These are phyloP conservation scores for Chamaedrilus cognettii DNA, from an alignment of 2,888 invertebrate species.

Conservation along the genomic window DNA sequence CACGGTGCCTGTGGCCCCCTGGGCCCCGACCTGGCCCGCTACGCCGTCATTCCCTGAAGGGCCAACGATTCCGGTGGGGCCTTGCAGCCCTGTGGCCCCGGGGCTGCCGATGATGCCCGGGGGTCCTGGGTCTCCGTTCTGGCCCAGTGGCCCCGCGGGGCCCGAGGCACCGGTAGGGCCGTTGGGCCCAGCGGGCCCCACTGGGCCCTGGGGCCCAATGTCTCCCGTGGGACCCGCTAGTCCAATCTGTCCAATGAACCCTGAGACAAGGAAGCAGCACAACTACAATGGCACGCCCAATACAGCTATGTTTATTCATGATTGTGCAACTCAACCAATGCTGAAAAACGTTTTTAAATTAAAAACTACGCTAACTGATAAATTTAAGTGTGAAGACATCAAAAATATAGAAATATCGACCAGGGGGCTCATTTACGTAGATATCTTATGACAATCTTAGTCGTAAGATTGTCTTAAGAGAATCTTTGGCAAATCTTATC, in stretches of 20 bases:
- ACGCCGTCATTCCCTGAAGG: conserved; percentile 17
- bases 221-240: conserved; percentile 24
- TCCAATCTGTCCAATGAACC: conserved; percentile 23
- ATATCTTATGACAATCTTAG: no score
- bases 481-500: no score
- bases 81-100: conserved; percentile 15
- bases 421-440: no score
- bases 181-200: conserved; percentile 84
- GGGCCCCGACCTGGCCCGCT: conserved; percentile 16
- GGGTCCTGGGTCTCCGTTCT: conserved; percentile 21
- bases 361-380: no score
- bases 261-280: no score
- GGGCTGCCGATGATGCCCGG: conserved; percentile 23
- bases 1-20: not conserved
- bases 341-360: no score
- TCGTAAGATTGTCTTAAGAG: no score
- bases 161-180: conserved; percentile 61
- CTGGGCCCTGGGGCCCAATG: conserved; percentile 67
- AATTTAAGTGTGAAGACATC: no score
- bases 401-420: no score
- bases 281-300: no score
- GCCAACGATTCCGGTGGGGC: not conserved
- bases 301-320: no score
- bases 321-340: no score
- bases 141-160: conserved; percentile 23